These are phyloP conservation scores for Brachypteracias leptosomus DNA, from an alignment of 2,113 vertebrate species.

Conservation along the genomic window DNA sequence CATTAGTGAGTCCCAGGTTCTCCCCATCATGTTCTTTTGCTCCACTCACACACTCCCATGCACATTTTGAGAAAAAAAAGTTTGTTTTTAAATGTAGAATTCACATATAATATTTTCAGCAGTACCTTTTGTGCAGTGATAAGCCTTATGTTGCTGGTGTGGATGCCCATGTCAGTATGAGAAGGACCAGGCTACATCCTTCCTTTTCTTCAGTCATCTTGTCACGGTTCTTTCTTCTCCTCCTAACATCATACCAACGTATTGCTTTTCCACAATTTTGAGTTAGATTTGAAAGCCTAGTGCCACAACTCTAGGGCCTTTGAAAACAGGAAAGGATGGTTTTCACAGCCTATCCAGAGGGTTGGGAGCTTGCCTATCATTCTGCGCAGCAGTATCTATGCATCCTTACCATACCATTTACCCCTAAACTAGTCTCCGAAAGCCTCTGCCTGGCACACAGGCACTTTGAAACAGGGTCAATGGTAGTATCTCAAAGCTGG, in stretches of 20 bases:
- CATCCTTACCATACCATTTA: neutral
- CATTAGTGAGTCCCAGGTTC: neutral
- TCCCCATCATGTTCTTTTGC: neutral
- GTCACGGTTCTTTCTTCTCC: neutral
- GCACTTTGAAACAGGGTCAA: neutral
- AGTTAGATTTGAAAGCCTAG: neutral
- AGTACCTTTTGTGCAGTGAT: neutral
- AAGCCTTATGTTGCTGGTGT: neutral
- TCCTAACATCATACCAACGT: neutral
- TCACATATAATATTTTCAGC: neutral
- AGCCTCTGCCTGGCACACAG: neutral
- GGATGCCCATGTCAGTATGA: neutral
- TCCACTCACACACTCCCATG: fast-evolving
- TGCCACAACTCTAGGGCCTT: neutral
- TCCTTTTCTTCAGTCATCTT: neutral
- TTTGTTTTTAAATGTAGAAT: neutral
- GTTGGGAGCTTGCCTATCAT: neutral
- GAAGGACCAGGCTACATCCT: neutral
- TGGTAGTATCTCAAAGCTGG: neutral
- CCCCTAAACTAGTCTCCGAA: neutral
- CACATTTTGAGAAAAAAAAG: neutral
- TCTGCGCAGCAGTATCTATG: neutral
- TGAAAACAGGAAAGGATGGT: neutral
- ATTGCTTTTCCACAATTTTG: neutral
- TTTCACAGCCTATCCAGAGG: neutral